Evolutionary conservation across 2,888 invertebrate species (phyloP), one percentile per base, ranked within the genome.

Genomic region (Cataglyphis albicans): DNA sequence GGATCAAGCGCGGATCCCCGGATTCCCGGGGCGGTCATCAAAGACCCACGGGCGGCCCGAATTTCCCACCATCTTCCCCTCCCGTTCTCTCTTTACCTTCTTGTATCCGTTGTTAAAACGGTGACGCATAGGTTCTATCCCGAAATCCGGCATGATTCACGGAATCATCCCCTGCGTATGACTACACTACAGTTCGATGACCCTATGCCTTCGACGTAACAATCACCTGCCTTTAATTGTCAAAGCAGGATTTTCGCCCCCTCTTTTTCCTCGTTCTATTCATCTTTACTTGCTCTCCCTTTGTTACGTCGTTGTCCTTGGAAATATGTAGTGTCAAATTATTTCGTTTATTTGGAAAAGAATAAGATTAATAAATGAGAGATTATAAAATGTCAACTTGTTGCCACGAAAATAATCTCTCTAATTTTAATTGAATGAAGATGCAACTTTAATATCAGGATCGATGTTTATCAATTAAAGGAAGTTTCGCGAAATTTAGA

Each of bases 91-190:
- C 35, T 25, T 12, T 55, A 25, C 18, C n/a, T 38, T 48, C 55
- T 48, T 38, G 59, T 32, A 10, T 67, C 70, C 52, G 63, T 81
- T 87, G 63, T 81, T 87, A 87, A n/a, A 86, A 86, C 84, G 57
- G 80, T 89, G 88, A 88, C 89, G 88, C 88, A 86, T 83, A 65
- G 82, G 59, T 86, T 83, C 55, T 70, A 68, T 59, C 15, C 48
- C 57, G 74, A 72, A 68, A 70, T 81, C 59, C 80, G 9, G 59
- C 38, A 82, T 86, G 87, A 88, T 89, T 89, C 88, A 89, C 80
- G 57, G 55, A 70, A 72, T 84, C 83, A 86, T 86, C 86, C 86
- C 81, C 32, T 41, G 32, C 9, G 44, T 67, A 32, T 21, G 29
- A 65, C 12, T 12, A 21, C n/a, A 29, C 55, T 57, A 55, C 4